Percentiles rank a stretch among this genome's conserved stretches.
Evolutionary conservation across 2,113 vertebrate species (phyloP).

Genomic region (Puntigrus tetrazona): DNA sequence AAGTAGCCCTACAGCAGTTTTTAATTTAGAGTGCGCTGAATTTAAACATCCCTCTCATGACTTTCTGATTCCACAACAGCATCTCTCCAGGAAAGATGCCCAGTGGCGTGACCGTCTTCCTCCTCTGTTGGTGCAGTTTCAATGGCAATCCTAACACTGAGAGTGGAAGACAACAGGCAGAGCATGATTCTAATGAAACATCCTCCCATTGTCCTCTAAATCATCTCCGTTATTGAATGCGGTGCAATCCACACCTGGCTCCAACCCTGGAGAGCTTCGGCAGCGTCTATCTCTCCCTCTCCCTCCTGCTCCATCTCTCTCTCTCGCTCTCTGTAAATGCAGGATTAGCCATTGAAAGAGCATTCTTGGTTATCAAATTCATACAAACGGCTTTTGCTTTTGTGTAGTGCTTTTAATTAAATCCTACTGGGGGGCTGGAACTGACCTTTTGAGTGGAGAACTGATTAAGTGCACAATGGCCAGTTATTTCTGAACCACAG

Average conservation of each 20-base stretch:
- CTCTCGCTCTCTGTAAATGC: slow-evolving; percentile 68
- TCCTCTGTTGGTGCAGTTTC: background rate
- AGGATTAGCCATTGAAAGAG: slow-evolving; percentile 84
- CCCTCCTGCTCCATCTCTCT: background rate
- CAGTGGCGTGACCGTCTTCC: slow-evolving; percentile 19
- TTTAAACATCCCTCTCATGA: slow-evolving; percentile 20
- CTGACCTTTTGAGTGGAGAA: slow-evolving; percentile 80
- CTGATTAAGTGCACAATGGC: slow-evolving; percentile 86
- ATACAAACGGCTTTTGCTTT: slow-evolving; percentile 77
- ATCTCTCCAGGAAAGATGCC: slow-evolving; percentile 12
- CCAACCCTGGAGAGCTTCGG: slow-evolving; percentile 42
- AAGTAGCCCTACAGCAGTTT: slow-evolving; percentile 12
- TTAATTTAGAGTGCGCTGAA: slow-evolving; percentile 5
- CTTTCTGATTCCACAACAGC: slow-evolving; percentile 17
- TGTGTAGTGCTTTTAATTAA: slow-evolving; percentile 86
- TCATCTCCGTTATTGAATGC: slow-evolving; percentile 54
- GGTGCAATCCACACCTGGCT: slow-evolving; percentile 50
- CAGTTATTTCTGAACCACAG: slow-evolving; percentile 77
- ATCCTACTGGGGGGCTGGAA: slow-evolving; percentile 72
- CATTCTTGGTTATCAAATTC: slow-evolving; percentile 74
- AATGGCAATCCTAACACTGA: slow-evolving; percentile 25
- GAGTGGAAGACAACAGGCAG: slow-evolving; percentile 14
- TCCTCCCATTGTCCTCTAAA: slow-evolving; percentile 52
- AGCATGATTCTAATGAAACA: slow-evolving; percentile 50
- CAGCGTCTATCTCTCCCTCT: slow-evolving; percentile 11